phyloP scores from a whole-genome alignment of 2,888 invertebrate species.

The Galeopsomyia nigrocyanea region DNA sequence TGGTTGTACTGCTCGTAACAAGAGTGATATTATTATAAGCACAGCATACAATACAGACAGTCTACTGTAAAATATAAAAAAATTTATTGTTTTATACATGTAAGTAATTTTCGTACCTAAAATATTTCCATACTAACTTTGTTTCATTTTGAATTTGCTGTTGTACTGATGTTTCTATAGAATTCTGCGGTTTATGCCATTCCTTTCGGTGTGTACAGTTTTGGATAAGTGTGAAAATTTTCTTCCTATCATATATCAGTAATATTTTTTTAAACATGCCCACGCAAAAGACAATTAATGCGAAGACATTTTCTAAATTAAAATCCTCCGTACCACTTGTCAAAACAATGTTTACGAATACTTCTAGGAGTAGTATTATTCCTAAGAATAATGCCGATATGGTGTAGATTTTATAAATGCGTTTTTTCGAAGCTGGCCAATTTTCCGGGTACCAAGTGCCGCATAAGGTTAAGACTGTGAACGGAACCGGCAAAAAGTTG shows the following conservation, averaged over 20 bases:
- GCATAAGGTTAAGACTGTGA: slow-evolving; percentile 30
- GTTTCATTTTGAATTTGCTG: slow-evolving; percentile 1
- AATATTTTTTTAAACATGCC: slow-evolving; percentile 29
- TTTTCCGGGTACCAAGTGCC: slow-evolving; percentile 38
- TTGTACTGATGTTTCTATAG: slow-evolving; percentile 1
- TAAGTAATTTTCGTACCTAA: no score
- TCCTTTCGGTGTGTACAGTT: neutral
- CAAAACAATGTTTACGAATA: slow-evolving; percentile 13
- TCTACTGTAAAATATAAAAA: neutral
- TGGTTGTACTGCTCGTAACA: slow-evolving; percentile 18
- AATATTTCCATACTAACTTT: slow-evolving; percentile 7
- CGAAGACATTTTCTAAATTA: slow-evolving; percentile 26
- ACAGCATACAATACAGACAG: slow-evolving; percentile 1
- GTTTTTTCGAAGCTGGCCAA: slow-evolving; percentile 12
- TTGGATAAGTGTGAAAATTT: slow-evolving; percentile 17
- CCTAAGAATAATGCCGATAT: slow-evolving; percentile 2
- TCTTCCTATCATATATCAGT: slow-evolving; percentile 5
- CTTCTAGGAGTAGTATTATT: slow-evolving; percentile 6
- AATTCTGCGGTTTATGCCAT: slow-evolving; percentile 15
- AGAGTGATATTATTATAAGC: neutral
- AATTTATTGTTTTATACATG: neutral
- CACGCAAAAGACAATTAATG: neutral
- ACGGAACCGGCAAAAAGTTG: slow-evolving; percentile 21
- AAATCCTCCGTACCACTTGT: neutral
- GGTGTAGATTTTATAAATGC: slow-evolving; percentile 17